A percentile compares a stretch with the other conserved stretches of the same genome.
Evolutionary conservation across 2,888 invertebrate genomes (phyloP).

Genomic region (Hartigia nigra): DNA sequence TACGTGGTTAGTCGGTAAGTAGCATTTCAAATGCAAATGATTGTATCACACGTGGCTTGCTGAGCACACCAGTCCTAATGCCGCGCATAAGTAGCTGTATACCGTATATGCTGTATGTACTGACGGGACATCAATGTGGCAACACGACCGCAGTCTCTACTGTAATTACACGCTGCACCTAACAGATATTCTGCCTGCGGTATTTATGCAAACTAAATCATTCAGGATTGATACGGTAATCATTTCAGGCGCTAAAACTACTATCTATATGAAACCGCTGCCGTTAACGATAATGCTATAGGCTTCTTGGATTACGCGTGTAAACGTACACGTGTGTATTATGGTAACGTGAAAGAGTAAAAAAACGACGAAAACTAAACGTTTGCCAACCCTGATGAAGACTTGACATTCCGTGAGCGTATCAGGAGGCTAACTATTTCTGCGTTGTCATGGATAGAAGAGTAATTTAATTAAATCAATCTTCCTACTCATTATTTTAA

Average conservation of each 20-base stretch:
- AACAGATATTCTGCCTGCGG: slow-evolving; percentile 46
- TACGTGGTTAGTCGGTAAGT: not conserved
- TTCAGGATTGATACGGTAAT: slow-evolving; percentile 26
- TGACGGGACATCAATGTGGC: slow-evolving; percentile 35
- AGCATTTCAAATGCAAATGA: not conserved
- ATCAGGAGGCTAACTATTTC: not conserved
- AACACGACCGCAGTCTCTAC: slow-evolving; percentile 41
- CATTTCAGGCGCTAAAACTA: slow-evolving; percentile 4
- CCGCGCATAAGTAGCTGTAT: not conserved
- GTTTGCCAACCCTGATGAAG: not conserved
- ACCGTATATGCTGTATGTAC: not conserved
- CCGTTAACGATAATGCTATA: not conserved
- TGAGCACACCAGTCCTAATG: not conserved
- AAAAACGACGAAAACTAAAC: not conserved
- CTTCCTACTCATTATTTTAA: not conserved
- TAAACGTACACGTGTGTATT: not conserved
- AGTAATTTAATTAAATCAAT: not conserved
- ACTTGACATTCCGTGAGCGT: not conserved
- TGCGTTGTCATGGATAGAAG: not conserved
- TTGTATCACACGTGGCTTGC: not conserved
- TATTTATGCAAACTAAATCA: slow-evolving; percentile 53
- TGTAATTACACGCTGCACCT: slow-evolving; percentile 42
- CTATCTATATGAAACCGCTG: not conserved
- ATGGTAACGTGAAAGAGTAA: not conserved
- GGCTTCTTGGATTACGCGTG: too few species aligned